Evolutionary conservation across 2,797 vertebrate species (phyloP).

Genomic region (Gorsachius magnificus): DNA sequence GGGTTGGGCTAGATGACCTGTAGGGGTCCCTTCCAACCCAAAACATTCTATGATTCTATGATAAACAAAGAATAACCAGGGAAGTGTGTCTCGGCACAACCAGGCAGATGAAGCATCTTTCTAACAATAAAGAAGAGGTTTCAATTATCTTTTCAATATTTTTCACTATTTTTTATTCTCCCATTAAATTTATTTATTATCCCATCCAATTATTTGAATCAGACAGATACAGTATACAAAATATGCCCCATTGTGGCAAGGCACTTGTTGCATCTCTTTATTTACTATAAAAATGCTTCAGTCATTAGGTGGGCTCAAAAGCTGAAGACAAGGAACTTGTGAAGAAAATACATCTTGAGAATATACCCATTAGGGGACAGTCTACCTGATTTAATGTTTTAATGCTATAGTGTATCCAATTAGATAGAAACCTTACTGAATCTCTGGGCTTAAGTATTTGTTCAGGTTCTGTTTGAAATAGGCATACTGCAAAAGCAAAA

Average conservation of each 20-base stretch:
- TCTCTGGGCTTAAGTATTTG: not conserved
- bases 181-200: not conserved
- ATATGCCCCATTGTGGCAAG: not conserved
- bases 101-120: not conserved
- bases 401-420: not conserved
- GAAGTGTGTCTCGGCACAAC: not conserved
- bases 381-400: not conserved
- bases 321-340: not conserved
- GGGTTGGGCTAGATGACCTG: too few species aligned
- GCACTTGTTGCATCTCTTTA: not conserved
- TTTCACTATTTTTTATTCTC: not conserved
- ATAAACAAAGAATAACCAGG: not conserved
- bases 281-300: not conserved
- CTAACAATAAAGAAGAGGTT: not conserved
- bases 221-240: not conserved
- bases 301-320: not conserved
- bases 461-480: conserved; percentile 28
- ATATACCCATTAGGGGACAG: not conserved
- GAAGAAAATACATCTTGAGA: not conserved
- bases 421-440: not conserved
- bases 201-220: not conserved
- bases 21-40: too few species aligned
- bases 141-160: not conserved
- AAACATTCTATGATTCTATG: too few species aligned
- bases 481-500: not conserved